phyloP scores from a whole-genome alignment of 2,888 invertebrate species.

The Operophtera brumata region DNA sequence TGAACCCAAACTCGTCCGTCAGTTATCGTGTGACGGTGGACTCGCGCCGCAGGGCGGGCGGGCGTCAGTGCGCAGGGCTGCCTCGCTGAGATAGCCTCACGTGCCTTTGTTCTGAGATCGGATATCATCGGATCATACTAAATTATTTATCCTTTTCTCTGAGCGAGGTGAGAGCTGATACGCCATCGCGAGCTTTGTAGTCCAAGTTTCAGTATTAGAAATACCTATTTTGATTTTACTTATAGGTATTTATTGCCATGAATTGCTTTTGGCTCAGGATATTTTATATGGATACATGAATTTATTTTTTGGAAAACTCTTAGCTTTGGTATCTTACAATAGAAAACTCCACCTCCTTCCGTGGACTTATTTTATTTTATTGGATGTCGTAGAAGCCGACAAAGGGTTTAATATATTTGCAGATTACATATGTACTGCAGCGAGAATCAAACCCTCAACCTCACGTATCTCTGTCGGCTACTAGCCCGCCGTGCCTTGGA shows the following conservation, averaged over 20 bases:
- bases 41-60: slow-evolving; percentile 36
- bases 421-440: no score
- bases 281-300: no score
- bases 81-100: slow-evolving; percentile 50
- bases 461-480: no score
- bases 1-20: slow-evolving; percentile 40
- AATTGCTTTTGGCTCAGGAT: no score
- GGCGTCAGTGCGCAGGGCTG: slow-evolving; percentile 42
- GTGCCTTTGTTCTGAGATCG: slow-evolving; percentile 65
- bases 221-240: not conserved
- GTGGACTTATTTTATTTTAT: no score
- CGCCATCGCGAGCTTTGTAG: not conserved
- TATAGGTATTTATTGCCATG: not conserved
- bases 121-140: slow-evolving; percentile 65
- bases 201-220: not conserved
- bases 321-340: no score
- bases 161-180: slow-evolving; percentile 42
- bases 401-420: no score
- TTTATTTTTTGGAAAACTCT: no score
- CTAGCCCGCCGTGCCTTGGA: no score
- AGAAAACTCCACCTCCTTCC: no score
- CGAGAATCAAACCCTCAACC: no score
- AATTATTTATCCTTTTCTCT: slow-evolving; percentile 66
- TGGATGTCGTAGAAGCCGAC: no score
- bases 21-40: slow-evolving; percentile 30